Percentiles rank a stretch among this genome's conserved stretches.
Conservation (phyloP, 2,113 vertebrate species). For the Callospermophilus lateralis region DNA sequence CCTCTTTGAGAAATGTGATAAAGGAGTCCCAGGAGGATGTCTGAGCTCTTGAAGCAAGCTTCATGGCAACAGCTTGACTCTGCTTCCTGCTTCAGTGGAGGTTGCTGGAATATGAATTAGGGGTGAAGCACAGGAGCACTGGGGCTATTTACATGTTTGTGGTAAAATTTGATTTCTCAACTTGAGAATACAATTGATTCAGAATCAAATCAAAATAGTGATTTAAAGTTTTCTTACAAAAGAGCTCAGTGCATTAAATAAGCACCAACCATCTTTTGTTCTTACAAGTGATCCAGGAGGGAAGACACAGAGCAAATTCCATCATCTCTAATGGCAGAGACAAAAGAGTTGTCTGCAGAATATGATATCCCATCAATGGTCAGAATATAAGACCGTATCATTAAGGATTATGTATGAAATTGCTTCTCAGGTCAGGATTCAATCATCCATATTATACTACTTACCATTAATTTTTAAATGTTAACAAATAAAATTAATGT, state of each 20-base stretch:
- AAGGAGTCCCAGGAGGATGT: conserved; percentile 41
- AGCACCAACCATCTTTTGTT: background rate
- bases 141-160: conserved; percentile 11
- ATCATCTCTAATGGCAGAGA: background rate
- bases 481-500: background rate
- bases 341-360: background rate
- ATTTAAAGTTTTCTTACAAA: conserved; percentile 40
- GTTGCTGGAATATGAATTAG: conserved; percentile 53
- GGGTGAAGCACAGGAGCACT: background rate
- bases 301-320: background rate
- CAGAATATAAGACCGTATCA: background rate
- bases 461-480: conserved; percentile 44
- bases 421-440: background rate
- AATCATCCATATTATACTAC: background rate
- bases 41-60: conserved; percentile 57
- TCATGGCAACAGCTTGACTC: conserved; percentile 45
- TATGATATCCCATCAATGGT: background rate
- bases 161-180: conserved; percentile 57
- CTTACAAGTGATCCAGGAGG: background rate
- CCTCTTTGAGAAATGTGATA: conserved; percentile 37
- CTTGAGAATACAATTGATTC: conserved; percentile 27
- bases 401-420: background rate
- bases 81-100: conserved; percentile 27
- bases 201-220: conserved; percentile 31
- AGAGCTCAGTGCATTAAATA: background rate